Percentiles rank a stretch among this genome's conserved stretches.
These are phyloP conservation scores for Anomalospiza imberbis DNA, from an alignment of 2,797 vertebrate species.

Conservation along the genomic window DNA sequence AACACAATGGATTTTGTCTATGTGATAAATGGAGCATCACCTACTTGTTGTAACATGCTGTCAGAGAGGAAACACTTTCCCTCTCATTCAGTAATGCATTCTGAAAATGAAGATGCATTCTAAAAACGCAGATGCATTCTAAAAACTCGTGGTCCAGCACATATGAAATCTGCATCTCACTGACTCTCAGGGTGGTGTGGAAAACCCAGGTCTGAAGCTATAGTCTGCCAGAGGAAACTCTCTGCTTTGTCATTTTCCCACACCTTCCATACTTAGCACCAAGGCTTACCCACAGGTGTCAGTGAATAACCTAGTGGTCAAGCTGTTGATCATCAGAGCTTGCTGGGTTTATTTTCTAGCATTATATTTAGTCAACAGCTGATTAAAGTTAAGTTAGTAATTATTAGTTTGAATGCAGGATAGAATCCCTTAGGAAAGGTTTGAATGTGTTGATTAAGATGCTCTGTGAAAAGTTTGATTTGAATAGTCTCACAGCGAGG, in stretches of 20 bases:
- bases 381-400: background rate
- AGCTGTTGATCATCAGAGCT: background rate
- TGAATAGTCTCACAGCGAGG: background rate
- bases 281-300: background rate
- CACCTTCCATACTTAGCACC: background rate
- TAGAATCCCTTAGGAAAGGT: background rate
- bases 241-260: background rate
- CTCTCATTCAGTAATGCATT: accelerated
- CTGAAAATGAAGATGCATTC: background rate
- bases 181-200: accelerated
- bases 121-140: background rate
- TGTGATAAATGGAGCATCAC: background rate
- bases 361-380: background rate
- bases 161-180: background rate
- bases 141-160: background rate
- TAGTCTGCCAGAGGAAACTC: background rate
- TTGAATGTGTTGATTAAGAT: background rate
- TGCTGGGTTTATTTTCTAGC: background rate
- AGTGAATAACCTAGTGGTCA: background rate
- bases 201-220: background rate
- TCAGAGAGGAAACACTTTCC: background rate
- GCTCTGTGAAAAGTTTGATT: background rate
- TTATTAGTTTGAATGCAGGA: background rate
- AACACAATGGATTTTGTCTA: background rate
- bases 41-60: background rate